phyloP scores from a whole-genome alignment of 2,888 invertebrate genomes.

The Hydrotaea diabolus region DNA sequence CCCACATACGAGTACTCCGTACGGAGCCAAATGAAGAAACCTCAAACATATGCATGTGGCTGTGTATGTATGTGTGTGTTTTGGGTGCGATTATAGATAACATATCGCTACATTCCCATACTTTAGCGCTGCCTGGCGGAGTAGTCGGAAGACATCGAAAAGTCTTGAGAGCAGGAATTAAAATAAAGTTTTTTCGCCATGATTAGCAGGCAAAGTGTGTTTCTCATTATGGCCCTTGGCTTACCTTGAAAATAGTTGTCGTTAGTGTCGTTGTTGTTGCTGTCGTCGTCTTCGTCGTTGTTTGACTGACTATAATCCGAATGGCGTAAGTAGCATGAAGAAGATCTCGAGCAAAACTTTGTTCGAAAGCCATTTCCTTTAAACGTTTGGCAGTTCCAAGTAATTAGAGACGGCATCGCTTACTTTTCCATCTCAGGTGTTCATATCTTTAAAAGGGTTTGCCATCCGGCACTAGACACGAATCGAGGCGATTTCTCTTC shows the following conservation, averaged over 20 bases:
- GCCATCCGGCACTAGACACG: neutral
- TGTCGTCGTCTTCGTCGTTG: neutral
- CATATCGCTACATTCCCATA: neutral
- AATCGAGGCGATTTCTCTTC: neutral
- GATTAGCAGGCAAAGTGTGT: slow-evolving; percentile 65
- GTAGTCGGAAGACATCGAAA: slow-evolving; percentile 40
- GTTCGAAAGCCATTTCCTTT: slow-evolving; percentile 54
- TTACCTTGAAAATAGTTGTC: slow-evolving; percentile 62
- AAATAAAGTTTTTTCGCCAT: slow-evolving; percentile 58
- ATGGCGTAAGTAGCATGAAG: slow-evolving; percentile 16
- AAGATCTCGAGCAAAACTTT: slow-evolving; percentile 53
- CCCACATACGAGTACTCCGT: slow-evolving; percentile 32
- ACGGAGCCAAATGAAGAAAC: slow-evolving; percentile 29
- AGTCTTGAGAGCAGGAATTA: slow-evolving; percentile 53
- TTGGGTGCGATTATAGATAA: neutral
- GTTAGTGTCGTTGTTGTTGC: neutral
- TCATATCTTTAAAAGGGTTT: slow-evolving; percentile 26
- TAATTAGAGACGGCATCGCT: slow-evolving; percentile 55
- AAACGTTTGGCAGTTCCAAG: slow-evolving; percentile 63
- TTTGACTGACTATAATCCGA: slow-evolving; percentile 45
- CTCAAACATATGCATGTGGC: neutral
- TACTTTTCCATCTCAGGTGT: slow-evolving; percentile 34
- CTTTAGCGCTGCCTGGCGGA: neutral
- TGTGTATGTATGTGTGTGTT: neutral
- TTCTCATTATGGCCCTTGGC: slow-evolving; percentile 55